These are phyloP conservation scores for Drosophila rellima DNA, from an alignment of 2,888 invertebrate genomes.

Conservation along the genomic window DNA sequence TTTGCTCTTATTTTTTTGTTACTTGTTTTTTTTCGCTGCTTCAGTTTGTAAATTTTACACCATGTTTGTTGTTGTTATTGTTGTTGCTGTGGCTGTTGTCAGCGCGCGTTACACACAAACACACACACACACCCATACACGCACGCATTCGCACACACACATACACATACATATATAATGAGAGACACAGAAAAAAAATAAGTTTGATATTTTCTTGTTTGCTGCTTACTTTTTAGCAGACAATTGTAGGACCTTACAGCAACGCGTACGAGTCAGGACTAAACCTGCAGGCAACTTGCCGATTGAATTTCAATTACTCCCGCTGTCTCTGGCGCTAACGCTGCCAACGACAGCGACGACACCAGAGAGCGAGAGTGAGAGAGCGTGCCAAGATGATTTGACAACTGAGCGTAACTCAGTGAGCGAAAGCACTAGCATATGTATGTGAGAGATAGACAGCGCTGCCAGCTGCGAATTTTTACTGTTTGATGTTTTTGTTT, in stretches of 20 bases:
- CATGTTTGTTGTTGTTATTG: conserved; percentile 40
- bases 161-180: conserved; percentile 17
- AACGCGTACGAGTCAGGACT: conserved; percentile 77
- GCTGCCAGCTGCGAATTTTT: conserved; percentile 39
- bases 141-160: conserved; percentile 26
- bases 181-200: conserved; percentile 50
- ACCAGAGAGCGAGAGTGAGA: conserved; percentile 8
- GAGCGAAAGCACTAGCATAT: conserved; percentile 8
- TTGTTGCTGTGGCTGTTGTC: conserved; percentile 40
- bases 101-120: conserved; percentile 44
- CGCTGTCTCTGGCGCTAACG: conserved; percentile 14
- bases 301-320: conserved; percentile 43
- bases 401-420: not conserved
- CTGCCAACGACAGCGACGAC: not conserved
- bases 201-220: conserved; percentile 7
- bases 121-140: conserved; percentile 28
- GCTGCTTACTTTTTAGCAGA: conserved; percentile 56
- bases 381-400: not conserved
- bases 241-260: conserved; percentile 67
- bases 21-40: conserved; percentile 22
- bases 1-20: conserved; percentile 17
- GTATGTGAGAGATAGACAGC: not conserved
- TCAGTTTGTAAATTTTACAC: conserved; percentile 50
- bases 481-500: conserved; percentile 11
- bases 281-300: conserved; percentile 48